These are phyloP conservation scores for Pao palembangensis DNA, from an alignment of 2,113 vertebrate species.

Conservation along the genomic window DNA sequence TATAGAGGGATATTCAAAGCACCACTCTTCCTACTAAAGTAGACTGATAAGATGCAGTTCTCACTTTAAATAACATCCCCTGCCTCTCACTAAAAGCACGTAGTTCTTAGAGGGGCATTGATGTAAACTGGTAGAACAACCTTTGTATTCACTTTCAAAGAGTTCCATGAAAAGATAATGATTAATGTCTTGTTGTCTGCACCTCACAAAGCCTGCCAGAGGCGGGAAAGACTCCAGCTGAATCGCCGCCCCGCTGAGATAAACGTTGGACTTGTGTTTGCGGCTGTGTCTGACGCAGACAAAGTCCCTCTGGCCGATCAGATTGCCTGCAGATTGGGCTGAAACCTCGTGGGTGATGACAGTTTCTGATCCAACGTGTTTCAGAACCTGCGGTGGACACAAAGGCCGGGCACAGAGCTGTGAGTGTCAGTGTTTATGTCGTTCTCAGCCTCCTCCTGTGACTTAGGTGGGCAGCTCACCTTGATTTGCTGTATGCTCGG, in stretches of 20 bases:
- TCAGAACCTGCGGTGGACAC: slow-evolving; percentile 68
- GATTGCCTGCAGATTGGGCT: slow-evolving; percentile 63
- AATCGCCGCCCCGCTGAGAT: slow-evolving; percentile 73
- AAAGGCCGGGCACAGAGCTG: background rate
- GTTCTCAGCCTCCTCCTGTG: background rate
- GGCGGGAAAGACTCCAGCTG: slow-evolving; percentile 64
- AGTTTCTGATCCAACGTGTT: slow-evolving; percentile 65
- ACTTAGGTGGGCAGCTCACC: slow-evolving; percentile 47
- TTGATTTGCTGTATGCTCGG: slow-evolving; percentile 70
- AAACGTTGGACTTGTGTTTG: slow-evolving; percentile 62
- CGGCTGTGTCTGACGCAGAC: slow-evolving; percentile 74
- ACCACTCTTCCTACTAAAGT: no score
- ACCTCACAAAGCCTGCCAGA: slow-evolving; percentile 78
- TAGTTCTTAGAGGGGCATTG: no score
- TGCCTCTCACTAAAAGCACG: no score
- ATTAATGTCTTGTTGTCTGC: slow-evolving; percentile 1
- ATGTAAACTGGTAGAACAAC: no score
- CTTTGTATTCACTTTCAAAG: no score
- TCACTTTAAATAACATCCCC: no score
- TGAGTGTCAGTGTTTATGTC: background rate
- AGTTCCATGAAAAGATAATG: no score
- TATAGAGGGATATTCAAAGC: no score
- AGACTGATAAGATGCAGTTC: no score
- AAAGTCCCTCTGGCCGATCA: slow-evolving; percentile 81
- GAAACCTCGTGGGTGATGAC: slow-evolving; percentile 79